These are phyloP conservation scores for Callimorpha dominula DNA, from an alignment of 2,888 invertebrate species.

Conservation along the genomic window DNA sequence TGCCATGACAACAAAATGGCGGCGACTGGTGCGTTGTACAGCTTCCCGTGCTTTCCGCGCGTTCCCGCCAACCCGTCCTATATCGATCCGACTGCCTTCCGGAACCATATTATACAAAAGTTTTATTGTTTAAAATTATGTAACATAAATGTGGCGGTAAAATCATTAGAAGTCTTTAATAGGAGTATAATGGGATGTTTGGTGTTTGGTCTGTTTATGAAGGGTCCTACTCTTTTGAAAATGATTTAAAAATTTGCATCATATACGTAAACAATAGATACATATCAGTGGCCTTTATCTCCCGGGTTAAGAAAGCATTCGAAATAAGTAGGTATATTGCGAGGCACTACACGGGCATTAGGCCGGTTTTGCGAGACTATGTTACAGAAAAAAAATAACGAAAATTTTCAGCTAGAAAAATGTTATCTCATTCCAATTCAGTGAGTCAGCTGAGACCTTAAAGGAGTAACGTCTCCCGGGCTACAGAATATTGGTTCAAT, in stretches of 20 bases:
- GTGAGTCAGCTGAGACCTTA: constrained; percentile 18
- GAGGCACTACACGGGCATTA: constrained; percentile 1
- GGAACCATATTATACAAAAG: constrained; percentile 47
- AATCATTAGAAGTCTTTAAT: constrained; percentile 15
- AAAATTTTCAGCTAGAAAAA: constrained; percentile 16
- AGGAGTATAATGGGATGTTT: constrained; percentile 11
- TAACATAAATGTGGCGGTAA: constrained; percentile 4
- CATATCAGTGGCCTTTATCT: background rate
- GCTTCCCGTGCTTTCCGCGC: constrained; percentile 71
- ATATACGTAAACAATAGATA: background rate
- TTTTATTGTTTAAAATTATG: constrained; percentile 27
- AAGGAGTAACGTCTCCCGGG: constrained; percentile 25
- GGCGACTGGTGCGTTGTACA: constrained; percentile 39
- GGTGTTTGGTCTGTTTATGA: no score
- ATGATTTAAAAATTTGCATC: background rate
- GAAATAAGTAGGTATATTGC: background rate
- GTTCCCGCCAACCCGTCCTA: constrained; percentile 62
- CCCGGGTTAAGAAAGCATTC: background rate
- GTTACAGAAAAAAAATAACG: background rate
- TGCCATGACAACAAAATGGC: constrained; percentile 67
- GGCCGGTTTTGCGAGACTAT: background rate
- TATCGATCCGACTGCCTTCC: constrained; percentile 68
- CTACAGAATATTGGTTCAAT: constrained; percentile 34
- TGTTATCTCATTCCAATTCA: constrained; percentile 26
- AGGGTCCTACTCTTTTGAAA: constrained; percentile 4